Evolutionary conservation across 2,888 invertebrate species (phyloP).

Genomic region (Trichopria drosophilae): DNA sequence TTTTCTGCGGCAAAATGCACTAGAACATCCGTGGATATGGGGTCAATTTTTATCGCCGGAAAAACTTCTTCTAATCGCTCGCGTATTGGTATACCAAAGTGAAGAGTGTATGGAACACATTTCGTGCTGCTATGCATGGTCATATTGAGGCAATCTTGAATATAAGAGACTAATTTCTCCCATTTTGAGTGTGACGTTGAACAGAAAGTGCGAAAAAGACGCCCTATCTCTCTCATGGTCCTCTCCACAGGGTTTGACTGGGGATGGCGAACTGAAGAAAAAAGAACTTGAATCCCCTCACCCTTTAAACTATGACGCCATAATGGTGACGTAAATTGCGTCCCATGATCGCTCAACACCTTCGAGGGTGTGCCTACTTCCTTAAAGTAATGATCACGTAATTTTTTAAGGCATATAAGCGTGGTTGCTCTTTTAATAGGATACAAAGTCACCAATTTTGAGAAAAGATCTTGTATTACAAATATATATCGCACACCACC

Average conservation of each 20-base stretch:
- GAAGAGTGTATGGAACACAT: neutral
- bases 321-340: neutral
- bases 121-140: neutral
- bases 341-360: neutral
- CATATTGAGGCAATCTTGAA: neutral
- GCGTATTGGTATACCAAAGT: neutral
- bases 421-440: neutral
- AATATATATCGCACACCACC: neutral
- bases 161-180: neutral
- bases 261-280: neutral
- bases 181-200: neutral
- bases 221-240: slow-evolving; percentile 4
- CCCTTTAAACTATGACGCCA: neutral
- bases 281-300: neutral
- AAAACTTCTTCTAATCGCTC: neutral
- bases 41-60: neutral
- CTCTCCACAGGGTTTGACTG: neutral
- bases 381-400: neutral
- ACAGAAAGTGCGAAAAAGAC: slow-evolving; percentile 21
- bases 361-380: neutral
- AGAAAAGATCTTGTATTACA: neutral
- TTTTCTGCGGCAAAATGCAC: neutral
- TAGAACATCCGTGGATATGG: neutral
- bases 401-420: neutral
- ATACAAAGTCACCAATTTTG: neutral